Percentiles rank a stretch among this genome's conserved stretches.
phyloP scores from a whole-genome alignment of 1,140 invertebrate genomes.

The Listronotus bonariensis region DNA sequence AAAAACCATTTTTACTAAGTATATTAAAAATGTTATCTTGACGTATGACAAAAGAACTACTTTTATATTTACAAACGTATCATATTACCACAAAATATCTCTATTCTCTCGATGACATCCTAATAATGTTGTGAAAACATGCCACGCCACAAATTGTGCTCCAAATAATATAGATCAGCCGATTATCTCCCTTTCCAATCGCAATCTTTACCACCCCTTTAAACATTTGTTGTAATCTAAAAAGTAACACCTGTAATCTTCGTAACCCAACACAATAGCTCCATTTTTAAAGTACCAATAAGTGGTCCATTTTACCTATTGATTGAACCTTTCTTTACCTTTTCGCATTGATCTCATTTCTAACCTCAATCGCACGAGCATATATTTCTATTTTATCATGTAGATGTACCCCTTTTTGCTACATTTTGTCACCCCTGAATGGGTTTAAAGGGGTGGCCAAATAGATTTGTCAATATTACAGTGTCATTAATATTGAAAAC shows the following conservation, averaged over 20 bases:
- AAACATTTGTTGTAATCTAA: conserved; percentile 20
- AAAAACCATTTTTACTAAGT: no score
- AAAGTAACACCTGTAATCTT: conserved; percentile 41
- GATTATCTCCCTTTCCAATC: conserved; percentile 24
- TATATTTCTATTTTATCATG: conserved; percentile 25
- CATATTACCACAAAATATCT: conserved; percentile 6
- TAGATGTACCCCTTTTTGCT: conserved; percentile 17
- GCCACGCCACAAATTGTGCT: conserved; percentile 19
- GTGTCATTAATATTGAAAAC: conserved; percentile 44
- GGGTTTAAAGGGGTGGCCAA: conserved; percentile 8
- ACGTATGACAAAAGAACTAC: no score
- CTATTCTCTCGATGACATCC: conserved; percentile 14
- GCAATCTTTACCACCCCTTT: conserved; percentile 24
- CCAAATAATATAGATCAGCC: conserved; percentile 31
- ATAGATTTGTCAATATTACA: conserved; percentile 48
- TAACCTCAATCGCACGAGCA: conserved; percentile 34
- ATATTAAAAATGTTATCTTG: no score
- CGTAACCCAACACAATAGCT: conserved; percentile 27
- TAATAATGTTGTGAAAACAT: conserved; percentile 29
- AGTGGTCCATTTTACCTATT: conserved; percentile 38
- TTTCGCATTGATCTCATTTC: conserved; percentile 28
- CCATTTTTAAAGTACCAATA: conserved; percentile 40
- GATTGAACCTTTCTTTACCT: conserved; percentile 24
- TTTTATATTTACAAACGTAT: not conserved
- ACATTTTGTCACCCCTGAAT: conserved; percentile 25